Evolutionary conservation across 1,140 invertebrate genomes (phyloP), one percentile per base, ranked within the genome.

Genomic region (Cylas formicarius): DNA sequence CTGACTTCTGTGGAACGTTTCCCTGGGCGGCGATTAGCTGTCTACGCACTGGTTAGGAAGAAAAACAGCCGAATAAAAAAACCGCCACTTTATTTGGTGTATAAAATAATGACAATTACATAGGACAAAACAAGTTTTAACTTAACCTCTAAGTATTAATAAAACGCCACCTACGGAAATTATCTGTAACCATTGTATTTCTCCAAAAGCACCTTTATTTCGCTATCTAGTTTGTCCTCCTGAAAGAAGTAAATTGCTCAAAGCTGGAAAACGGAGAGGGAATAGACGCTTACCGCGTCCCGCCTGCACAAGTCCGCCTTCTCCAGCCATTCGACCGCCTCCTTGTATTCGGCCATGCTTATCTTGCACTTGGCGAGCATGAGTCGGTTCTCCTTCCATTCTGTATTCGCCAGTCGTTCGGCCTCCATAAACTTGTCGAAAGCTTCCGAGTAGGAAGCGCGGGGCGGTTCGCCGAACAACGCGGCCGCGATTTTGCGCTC

Each of bases 401-500:
- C 44, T 20, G 42, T 42, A 18, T 74, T 71, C 27, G 72, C 72
- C 8, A 85, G 60, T 41, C 67, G 66, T 49, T 86, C 81, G 14
- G 82, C 80, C 56, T 75, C 67, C 39, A 77, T 47, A 41, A 87
- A 81, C 58, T 78, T 66, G 17, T 60, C 52, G n/a, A 82, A 62
- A 11, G 84, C 82, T 46, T 88, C 83, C 34, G 78, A 67, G 41
- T 75, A 74, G 1, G 76, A 78, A 2, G 75, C 71, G 50, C 63
- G 69, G 21, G 84, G 84, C 26, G 80, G 72, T 39, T 78, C 73
- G 6, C 74, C 75, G 69, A 79, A 85, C 11, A 88, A 61, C 10
- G 82, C 74, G 17, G 76, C 61, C 9, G 83, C 85, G 19, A 84
- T 72, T 66, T 82, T 84, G 48, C 77, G 71, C 60, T 88, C 81